Evolutionary conservation across 2,888 invertebrate species (phyloP).

Genomic region (Nomada lathburiana): DNA sequence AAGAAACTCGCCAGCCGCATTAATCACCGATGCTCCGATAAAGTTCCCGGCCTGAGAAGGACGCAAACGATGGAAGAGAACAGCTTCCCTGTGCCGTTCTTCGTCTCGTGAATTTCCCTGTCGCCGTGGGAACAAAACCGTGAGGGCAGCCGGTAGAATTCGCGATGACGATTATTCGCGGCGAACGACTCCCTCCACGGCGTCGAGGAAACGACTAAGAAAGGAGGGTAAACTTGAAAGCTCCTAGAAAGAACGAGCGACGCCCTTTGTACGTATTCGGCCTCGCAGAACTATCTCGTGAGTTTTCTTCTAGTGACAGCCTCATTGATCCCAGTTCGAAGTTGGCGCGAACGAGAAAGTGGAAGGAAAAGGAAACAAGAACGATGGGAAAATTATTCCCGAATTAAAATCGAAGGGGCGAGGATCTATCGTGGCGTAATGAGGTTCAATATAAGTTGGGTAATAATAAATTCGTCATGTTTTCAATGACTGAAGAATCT

Average conservation of each 20-base stretch:
- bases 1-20: conserved; percentile 52
- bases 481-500: too few species aligned
- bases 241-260: conserved; percentile 58
- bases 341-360: conserved; percentile 27
- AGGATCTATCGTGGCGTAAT: conserved; percentile 62
- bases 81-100: neutral
- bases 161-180: conserved; percentile 67
- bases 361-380: conserved; percentile 18
- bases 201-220: neutral
- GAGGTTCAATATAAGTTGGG: conserved; percentile 43
- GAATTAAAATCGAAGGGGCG: conserved; percentile 31
- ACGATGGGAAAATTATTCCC: neutral
- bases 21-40: conserved; percentile 55
- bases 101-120: conserved; percentile 55
- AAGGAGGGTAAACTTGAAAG: conserved; percentile 56
- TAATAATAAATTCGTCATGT: too few species aligned
- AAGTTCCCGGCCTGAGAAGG: conserved; percentile 32
- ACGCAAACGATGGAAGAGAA: neutral
- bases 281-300: conserved; percentile 53
- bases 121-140: conserved; percentile 39
- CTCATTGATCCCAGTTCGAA: conserved; percentile 68
- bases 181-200: conserved; percentile 37
- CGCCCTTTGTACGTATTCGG: conserved; percentile 61
- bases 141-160: conserved; percentile 40
- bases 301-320: conserved; percentile 56